Conservation (phyloP, 2,797 vertebrate species). For the Thaleichthys pacificus region DNA sequence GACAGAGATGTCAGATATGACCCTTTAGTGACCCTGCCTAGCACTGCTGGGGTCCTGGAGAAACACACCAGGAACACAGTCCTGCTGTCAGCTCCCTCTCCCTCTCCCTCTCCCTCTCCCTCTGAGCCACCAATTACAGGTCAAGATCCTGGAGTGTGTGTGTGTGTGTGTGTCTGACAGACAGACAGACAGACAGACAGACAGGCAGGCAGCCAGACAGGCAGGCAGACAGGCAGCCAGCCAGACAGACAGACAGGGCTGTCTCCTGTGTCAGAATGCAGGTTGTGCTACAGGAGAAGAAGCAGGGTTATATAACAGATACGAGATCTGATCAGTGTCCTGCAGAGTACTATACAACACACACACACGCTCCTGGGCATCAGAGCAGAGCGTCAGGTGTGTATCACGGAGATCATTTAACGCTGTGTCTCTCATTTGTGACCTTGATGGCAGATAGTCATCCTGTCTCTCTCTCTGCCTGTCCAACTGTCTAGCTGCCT, state of each 20-base stretch:
- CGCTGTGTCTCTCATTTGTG: constrained; percentile 42
- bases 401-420: constrained; percentile 49
- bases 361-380: too few relatives aligned
- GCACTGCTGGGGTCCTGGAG: too few relatives aligned
- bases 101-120: too few relatives aligned
- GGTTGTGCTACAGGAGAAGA: not conserved
- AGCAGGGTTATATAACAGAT: too few relatives aligned
- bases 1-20: too few relatives aligned
- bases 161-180: not conserved
- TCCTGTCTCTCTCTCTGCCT: not conserved
- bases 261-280: not conserved
- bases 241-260: not conserved
- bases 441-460: constrained; percentile 48
- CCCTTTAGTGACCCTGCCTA: too few relatives aligned
- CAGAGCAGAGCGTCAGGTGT: too few relatives aligned
- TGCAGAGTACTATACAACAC: too few relatives aligned
- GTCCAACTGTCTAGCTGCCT: constrained; percentile 7
- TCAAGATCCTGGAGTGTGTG: not conserved
- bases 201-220: not conserved
- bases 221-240: constrained; percentile 15
- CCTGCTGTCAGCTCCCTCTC: too few relatives aligned
- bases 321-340: too few relatives aligned
- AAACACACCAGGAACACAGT: too few relatives aligned
- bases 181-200: constrained; percentile 9
- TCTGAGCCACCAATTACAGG: too few relatives aligned